Evolutionary conservation across 2,113 vertebrate genomes (phyloP), one percentile per base, ranked within the genome.

Genomic region (Sinocyclocheilus maitianheensis): DNA sequence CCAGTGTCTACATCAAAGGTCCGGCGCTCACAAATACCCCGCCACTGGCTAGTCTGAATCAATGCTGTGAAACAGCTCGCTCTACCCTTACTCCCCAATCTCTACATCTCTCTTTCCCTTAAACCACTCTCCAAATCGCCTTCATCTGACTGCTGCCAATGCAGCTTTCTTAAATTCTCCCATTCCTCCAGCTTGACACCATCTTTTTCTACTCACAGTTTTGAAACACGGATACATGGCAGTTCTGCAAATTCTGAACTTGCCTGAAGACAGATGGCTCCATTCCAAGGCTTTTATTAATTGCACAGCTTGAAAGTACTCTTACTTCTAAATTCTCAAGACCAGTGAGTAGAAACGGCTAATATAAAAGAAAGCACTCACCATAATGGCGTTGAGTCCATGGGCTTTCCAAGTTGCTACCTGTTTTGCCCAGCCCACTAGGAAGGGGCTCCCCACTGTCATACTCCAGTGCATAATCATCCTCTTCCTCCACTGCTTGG

Each of bases 401-500:
- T 24, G 1, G 95, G 60, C 93, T 94, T 85, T 96, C 94, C 96
- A 95, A 95, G 91, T 95, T 92, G 26, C 92, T 92, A 2, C 93
- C 92, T 37, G 95, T 94, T 77, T 96, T 96, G 10, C 93, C 92
- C 40, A 96, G 93, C 69, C 96, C 96, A 16, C 96, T 96, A 82
- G 95, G 94, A 87, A 95, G 93, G 11, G 94, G 93, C n/a, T 96
- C 95, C 40, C 96, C 96, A 0, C 96, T 95, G 24, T 96, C 96
- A n/a, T 96, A 96, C 7, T 96, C 94, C 18, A 95, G 87, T 24
- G 93, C 90, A 85, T 97, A 96, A 87, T 97, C 96, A 2, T 93
- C 92, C 62, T 91, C 93, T 78, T 93, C 93, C 55, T 95, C 92
- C 0, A 81, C 93, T 67, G 85, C 94, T 79, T 85, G 92, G 86